These are phyloP conservation scores for Trypoxylus dichotomus DNA, from an alignment of 1,140 invertebrate genomes.

Conservation along the genomic window DNA sequence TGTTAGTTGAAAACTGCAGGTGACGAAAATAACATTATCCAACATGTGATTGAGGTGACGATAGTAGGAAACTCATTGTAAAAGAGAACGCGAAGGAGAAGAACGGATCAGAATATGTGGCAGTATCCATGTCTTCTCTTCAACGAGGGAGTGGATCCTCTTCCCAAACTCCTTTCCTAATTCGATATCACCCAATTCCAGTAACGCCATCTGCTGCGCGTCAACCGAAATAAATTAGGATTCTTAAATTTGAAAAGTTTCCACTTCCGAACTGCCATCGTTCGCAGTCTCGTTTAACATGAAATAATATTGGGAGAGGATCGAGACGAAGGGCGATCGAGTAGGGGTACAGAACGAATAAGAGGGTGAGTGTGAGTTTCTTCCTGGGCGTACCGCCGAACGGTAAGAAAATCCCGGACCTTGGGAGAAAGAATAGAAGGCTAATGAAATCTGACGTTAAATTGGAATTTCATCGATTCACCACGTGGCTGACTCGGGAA, in stretches of 20 bases:
- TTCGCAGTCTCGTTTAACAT: conserved; percentile 23
- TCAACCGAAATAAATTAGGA: conserved; percentile 34
- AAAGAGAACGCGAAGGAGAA: neutral
- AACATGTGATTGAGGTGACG: conserved; percentile 15
- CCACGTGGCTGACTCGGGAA: conserved; percentile 33
- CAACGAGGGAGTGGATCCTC: neutral
- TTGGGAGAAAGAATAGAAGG: conserved; percentile 18
- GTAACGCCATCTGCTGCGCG: conserved; percentile 22
- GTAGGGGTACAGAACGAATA: neutral
- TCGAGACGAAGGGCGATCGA: neutral
- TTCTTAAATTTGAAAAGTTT: conserved; percentile 38
- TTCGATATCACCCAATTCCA: conserved; percentile 20
- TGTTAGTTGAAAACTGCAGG: neutral
- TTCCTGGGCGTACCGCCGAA: neutral
- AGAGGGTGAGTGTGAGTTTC: conserved; percentile 3
- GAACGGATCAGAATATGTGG: neutral
- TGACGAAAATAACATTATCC: conserved; percentile 3
- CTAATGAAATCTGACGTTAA: conserved; percentile 38
- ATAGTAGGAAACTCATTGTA: conserved; percentile 11
- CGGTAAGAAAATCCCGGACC: neutral
- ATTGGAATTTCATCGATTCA: conserved; percentile 38
- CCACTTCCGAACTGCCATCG: conserved; percentile 21
- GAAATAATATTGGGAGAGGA: conserved; percentile 21
- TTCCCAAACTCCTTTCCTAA: conserved; percentile 3
- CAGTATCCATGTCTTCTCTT: neutral